phyloP scores from a whole-genome alignment of 2,797 vertebrate genomes.

The Siniperca undulata region DNA sequence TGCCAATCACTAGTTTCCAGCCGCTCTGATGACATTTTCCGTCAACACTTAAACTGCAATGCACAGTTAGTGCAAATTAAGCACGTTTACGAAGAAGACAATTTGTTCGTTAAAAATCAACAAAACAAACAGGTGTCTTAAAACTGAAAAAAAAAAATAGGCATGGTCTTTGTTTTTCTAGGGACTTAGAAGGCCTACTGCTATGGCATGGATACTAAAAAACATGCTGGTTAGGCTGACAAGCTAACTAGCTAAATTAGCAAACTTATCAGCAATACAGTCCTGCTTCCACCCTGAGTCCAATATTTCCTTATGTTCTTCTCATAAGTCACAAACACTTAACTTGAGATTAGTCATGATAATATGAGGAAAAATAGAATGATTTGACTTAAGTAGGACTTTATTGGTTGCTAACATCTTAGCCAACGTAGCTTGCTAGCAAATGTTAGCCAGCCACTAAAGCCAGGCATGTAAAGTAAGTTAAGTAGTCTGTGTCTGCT shows the following conservation, averaged over 20 bases:
- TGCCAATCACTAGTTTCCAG: conserved; percentile 11
- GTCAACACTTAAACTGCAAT: conserved; percentile 2
- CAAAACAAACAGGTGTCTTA: neutral
- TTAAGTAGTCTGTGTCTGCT: neutral
- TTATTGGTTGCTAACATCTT: neutral
- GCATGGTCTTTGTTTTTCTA: neutral
- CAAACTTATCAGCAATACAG: neutral
- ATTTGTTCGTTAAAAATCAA: neutral
- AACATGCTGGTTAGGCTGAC: neutral
- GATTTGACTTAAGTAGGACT: neutral
- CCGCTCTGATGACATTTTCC: conserved; percentile 20
- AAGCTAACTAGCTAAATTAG: neutral
- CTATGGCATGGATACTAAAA: neutral
- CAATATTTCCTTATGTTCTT: neutral
- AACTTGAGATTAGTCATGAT: neutral
- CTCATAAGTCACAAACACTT: neutral
- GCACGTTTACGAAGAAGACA: neutral
- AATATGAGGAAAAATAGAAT: neutral
- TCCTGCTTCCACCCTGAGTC: neutral
- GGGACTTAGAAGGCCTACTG: neutral
- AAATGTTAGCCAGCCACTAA: neutral
- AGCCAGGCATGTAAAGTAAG: neutral
- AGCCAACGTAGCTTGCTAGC: neutral
- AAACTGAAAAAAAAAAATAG: neutral
- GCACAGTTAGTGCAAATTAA: neutral